Base-by-base conservation (phyloP, 1,140 invertebrate species). In the Lethrus apterus region DNA sequence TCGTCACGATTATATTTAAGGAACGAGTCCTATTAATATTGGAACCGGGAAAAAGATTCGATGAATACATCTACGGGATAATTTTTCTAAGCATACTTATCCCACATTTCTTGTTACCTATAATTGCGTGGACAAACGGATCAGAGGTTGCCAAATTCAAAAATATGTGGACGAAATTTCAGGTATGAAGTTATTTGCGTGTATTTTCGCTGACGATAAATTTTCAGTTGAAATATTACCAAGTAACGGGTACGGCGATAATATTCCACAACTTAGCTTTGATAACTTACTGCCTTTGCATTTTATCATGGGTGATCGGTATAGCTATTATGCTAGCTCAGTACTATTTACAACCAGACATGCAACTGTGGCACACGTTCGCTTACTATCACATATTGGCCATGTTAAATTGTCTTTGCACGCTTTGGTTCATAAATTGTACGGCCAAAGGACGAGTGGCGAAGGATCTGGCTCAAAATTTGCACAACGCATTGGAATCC, bases 101-200 rank as follows among this genome's bases (percentile, higher is more conserved):
- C 8, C 79, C 79, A 4, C 79, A 82, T 59, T 82, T 81, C 50
- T 55, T 82, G 23, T 55, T 82, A 9, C 79, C 79, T 0, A 68
- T 82, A n/a, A 77, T 77, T 2, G 78, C 79, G 4, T 82, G 79
- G 79, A 69, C 77, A 0, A 78, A 80, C 55, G 79, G 78, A 1
- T 60, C 65, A 0, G 72, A 82, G 62, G 79, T 81, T 3, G 79
- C 79, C 5, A 81, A 78, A 44, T 82, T 81, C 54, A 82, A 81
- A 66, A 80, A 81, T 54, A 81, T 82, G 79, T 82, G 79, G 79
- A 81, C 78, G 2, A 76, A 77, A 62, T 81, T 80, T 63, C 79
- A 81, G 64, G 74, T 77, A 56, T 44, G 23, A 4, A 26, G 10
- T 2, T 1, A 17, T 10, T 24, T 42, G 1, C 3, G 23, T 45